Conservation (phyloP, 2,888 invertebrate genomes). For the Dryobota labecula region DNA sequence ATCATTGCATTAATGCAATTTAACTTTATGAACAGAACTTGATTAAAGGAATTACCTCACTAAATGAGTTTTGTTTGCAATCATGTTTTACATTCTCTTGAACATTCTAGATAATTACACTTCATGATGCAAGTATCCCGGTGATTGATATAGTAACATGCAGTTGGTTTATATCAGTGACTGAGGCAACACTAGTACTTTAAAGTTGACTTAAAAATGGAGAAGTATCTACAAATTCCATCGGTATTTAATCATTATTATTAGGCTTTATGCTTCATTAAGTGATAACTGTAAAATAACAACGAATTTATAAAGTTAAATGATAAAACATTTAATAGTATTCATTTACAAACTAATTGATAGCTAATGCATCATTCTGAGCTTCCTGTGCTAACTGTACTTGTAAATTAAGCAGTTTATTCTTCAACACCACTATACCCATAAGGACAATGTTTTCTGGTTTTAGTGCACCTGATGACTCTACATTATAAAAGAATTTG, state of each 20-base stretch:
- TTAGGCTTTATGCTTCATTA: background rate
- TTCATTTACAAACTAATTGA: slow-evolving; percentile 81
- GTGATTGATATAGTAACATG: background rate
- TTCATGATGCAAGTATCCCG: slow-evolving; percentile 6
- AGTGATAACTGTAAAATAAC: slow-evolving; percentile 17
- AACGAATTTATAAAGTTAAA: slow-evolving; percentile 4
- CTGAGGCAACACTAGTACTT: slow-evolving; percentile 1
- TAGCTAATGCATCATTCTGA: slow-evolving; percentile 95
- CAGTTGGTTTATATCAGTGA: slow-evolving; percentile 25
- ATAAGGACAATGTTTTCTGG: slow-evolving; percentile 99
- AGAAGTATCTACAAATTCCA: slow-evolving; percentile 15
- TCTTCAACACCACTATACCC: slow-evolving; percentile 98
- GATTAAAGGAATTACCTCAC: slow-evolving; percentile 16
- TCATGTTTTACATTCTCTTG: slow-evolving; percentile 20
- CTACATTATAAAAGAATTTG: slow-evolving; percentile 99
- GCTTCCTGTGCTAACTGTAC: slow-evolving; percentile 97
- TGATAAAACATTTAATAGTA: slow-evolving; percentile 32
- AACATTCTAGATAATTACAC: slow-evolving; percentile 30
- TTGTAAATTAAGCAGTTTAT: slow-evolving; percentile 98
- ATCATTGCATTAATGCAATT: background rate
- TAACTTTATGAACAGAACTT: slow-evolving; percentile 18
- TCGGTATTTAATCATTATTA: slow-evolving; percentile 38
- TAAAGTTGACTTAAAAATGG: slow-evolving; percentile 13
- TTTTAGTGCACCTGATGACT: slow-evolving; percentile 97
- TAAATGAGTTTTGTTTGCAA: slow-evolving; percentile 29